Evolutionary conservation across 1,140 invertebrate species (phyloP).

Genomic region (Drosophila nasuta): DNA sequence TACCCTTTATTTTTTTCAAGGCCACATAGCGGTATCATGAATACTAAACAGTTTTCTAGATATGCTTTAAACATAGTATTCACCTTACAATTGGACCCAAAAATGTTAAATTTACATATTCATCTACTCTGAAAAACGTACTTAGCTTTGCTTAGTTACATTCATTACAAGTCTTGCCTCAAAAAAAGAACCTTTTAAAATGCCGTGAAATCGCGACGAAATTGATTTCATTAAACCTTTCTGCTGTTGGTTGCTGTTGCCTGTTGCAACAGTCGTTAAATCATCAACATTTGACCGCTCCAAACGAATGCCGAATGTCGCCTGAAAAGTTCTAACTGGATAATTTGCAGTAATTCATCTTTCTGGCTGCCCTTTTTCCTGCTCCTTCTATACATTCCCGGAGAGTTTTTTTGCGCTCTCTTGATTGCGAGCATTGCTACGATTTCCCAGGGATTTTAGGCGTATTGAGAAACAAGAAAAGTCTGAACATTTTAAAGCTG

Average conservation of each 20-base stretch:
- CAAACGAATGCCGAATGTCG: constrained; percentile 7
- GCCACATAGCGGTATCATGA: too few relatives aligned
- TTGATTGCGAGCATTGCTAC: constrained; percentile 80
- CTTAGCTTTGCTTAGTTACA: not conserved
- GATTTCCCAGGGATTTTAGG: constrained; percentile 31
- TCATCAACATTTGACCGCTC: constrained; percentile 12
- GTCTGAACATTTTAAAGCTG: constrained; percentile 18
- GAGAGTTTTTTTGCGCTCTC: constrained; percentile 41
- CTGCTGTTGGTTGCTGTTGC: not conserved
- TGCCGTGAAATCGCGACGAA: constrained; percentile 17
- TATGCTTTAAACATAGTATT: too few relatives aligned
- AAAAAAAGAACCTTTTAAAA: constrained; percentile 3
- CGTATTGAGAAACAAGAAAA: not conserved
- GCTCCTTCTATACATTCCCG: not conserved
- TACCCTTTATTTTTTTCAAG: too few relatives aligned
- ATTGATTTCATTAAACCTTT: constrained; percentile 28
- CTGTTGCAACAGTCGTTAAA: constrained; percentile 25
- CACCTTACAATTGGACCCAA: too few relatives aligned
- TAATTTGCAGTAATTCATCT: constrained; percentile 82
- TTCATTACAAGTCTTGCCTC: not conserved
- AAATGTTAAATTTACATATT: not conserved
- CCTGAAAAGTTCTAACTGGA: constrained; percentile 66
- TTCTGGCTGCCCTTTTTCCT: constrained; percentile 51
- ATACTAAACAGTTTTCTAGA: too few relatives aligned
- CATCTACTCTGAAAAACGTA: not conserved